Evolutionary conservation across 2,113 vertebrate genomes (phyloP).

Genomic region (Aegypius monachus): DNA sequence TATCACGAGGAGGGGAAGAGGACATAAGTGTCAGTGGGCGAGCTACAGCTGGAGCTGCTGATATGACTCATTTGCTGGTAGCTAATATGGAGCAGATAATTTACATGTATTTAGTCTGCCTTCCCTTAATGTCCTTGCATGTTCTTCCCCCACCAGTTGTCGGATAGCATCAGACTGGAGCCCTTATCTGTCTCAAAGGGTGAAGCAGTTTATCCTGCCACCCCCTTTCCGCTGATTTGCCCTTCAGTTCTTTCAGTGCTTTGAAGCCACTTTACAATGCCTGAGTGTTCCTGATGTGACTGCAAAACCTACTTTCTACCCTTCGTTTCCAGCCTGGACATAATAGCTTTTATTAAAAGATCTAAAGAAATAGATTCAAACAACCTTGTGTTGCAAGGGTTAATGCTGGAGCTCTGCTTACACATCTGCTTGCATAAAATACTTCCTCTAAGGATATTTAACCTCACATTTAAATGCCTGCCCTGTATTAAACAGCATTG

Average conservation of each 20-base stretch:
- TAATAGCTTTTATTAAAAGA: not conserved
- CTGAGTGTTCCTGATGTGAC: not conserved
- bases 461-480: not conserved
- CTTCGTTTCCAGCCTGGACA: not conserved
- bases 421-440: not conserved
- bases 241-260: not conserved
- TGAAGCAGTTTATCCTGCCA: not conserved
- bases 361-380: not conserved
- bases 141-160: not conserved
- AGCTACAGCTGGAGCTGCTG: not conserved
- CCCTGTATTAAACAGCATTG: not conserved
- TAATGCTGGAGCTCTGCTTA: not conserved
- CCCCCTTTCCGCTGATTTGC: not conserved
- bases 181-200: not conserved
- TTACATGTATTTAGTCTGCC: not conserved
- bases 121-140: not conserved
- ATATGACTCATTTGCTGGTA: not conserved
- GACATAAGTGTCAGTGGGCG: not conserved
- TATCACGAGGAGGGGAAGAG: not conserved
- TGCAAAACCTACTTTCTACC: not conserved
- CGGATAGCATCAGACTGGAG: not conserved
- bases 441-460: not conserved
- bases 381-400: not conserved
- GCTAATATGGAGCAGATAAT: not conserved
- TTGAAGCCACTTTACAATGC: not conserved